A percentile compares a stretch with the other conserved stretches of the same genome.
phyloP scores from a whole-genome alignment of 2,888 invertebrate genomes.

The Dicycla oo region DNA sequence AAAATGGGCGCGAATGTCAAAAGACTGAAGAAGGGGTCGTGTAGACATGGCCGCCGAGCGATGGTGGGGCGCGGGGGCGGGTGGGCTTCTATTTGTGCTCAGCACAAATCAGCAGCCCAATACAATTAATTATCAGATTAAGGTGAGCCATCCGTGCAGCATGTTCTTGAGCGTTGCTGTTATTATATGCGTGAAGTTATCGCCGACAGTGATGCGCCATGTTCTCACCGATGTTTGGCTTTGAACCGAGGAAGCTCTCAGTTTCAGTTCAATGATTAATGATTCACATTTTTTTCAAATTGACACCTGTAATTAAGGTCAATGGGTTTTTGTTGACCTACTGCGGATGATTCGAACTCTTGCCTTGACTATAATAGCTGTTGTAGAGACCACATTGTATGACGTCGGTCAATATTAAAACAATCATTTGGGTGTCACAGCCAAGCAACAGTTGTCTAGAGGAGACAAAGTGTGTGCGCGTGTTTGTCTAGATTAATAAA shows the following conservation, averaged over 20 bases:
- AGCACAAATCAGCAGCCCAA: slow-evolving; percentile 89
- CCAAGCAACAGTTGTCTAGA: slow-evolving; percentile 70
- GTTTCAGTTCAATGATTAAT: slow-evolving; percentile 56
- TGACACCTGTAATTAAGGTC: slow-evolving; percentile 60
- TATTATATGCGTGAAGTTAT: slow-evolving; percentile 77
- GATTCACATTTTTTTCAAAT: slow-evolving; percentile 50
- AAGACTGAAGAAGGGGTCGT: slow-evolving; percentile 88
- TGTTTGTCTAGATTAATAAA: slow-evolving; percentile 78
- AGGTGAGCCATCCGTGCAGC: slow-evolving; percentile 86
- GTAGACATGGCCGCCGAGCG: slow-evolving; percentile 75
- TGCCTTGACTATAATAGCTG: slow-evolving; percentile 63
- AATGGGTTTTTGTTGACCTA: slow-evolving; percentile 52
- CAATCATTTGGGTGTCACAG: slow-evolving; percentile 66
- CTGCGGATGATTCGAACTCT: slow-evolving; percentile 44
- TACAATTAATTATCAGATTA: slow-evolving; percentile 91
- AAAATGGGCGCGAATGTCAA: slow-evolving; percentile 90
- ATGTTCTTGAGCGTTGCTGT: slow-evolving; percentile 81
- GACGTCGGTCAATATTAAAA: slow-evolving; percentile 63
- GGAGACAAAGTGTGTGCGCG: slow-evolving; percentile 70
- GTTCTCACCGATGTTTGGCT: slow-evolving; percentile 69
- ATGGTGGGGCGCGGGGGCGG: slow-evolving; percentile 77
- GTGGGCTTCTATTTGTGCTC: slow-evolving; percentile 87
- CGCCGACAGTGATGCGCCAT: slow-evolving; percentile 71
- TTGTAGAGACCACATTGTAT: slow-evolving; percentile 44
- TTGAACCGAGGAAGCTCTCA: slow-evolving; percentile 66